Evolutionary conservation across 2,888 invertebrate genomes (phyloP).

Genomic region (Cabera pusaria): DNA sequence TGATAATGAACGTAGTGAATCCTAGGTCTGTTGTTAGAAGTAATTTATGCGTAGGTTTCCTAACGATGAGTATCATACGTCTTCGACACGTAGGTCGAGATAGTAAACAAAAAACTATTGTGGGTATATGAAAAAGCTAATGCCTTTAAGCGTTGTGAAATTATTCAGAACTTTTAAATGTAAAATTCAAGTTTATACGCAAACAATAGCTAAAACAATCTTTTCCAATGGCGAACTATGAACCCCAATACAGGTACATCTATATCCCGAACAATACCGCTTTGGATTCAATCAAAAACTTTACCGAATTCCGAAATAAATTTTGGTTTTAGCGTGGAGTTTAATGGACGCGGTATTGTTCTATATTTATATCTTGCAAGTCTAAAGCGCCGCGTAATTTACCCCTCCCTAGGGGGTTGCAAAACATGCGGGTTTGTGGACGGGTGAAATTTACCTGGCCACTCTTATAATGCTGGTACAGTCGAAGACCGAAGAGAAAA

Average conservation of each 20-base stretch:
- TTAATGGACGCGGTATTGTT: slow-evolving; percentile 58
- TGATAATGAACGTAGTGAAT: too few species aligned
- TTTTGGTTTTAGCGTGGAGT: slow-evolving; percentile 52
- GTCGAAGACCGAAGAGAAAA: slow-evolving; percentile 10
- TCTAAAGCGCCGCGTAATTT: slow-evolving; percentile 55
- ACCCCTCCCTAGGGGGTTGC: slow-evolving; percentile 45
- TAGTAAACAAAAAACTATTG: too few species aligned
- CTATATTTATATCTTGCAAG: slow-evolving; percentile 59
- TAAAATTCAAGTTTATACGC: too few species aligned
- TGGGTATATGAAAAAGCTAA: too few species aligned
- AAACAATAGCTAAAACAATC: too few species aligned
- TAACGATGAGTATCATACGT: too few species aligned
- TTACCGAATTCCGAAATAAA: slow-evolving; percentile 38
- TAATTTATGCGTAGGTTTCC: too few species aligned
- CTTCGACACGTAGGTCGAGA: too few species aligned
- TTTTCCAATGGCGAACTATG: too few species aligned
- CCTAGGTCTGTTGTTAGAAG: too few species aligned
- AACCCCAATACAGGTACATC: slow-evolving; percentile 19
- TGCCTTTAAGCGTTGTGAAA: too few species aligned
- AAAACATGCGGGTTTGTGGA: slow-evolving; percentile 38
- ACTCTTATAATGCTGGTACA: slow-evolving; percentile 33
- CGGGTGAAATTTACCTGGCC: slow-evolving; percentile 44
- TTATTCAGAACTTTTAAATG: too few species aligned
- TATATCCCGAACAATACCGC: slow-evolving; percentile 40
- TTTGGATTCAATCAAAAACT: slow-evolving; percentile 47